Percentiles rank a stretch among this genome's conserved stretches.
Conservation (phyloP, 2,113 vertebrate species). For the Pachyramphus minor region DNA sequence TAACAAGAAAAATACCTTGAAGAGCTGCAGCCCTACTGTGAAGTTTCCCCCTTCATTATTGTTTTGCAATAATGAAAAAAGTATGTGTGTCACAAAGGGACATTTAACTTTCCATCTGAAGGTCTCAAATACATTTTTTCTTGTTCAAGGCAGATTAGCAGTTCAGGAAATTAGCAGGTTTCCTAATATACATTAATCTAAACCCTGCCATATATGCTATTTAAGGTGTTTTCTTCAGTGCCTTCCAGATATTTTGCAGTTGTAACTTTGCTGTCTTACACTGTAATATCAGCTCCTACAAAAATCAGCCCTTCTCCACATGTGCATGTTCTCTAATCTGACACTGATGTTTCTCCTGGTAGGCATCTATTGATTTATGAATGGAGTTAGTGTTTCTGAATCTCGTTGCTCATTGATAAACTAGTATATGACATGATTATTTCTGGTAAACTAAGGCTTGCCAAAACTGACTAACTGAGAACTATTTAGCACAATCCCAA, state of each 20-base stretch:
- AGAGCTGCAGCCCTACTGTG: not conserved
- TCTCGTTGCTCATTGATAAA: not conserved
- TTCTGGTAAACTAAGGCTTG: not conserved
- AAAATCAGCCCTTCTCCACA: not conserved
- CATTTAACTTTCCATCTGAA: not conserved
- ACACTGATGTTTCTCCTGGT: not conserved
- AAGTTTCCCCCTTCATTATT: not conserved
- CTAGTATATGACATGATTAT: not conserved
- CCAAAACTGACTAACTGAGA: not conserved
- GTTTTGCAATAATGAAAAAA: not conserved
- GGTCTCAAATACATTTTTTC: not conserved
- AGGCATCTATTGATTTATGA: not conserved
- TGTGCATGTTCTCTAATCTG: not conserved
- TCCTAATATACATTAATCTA: constrained; percentile 15
- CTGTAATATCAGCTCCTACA: not conserved
- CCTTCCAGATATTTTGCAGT: not conserved
- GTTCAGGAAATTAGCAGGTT: not conserved
- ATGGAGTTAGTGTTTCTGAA: not conserved
- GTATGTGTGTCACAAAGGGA: not conserved
- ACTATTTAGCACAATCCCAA: not conserved
- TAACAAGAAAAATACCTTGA: constrained; percentile 10
- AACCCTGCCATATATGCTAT: not conserved
- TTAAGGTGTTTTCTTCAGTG: not conserved
- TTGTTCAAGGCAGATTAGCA: not conserved
- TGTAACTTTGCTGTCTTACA: not conserved